Evolutionary conservation across 2,113 vertebrate species (phyloP).

Genomic region (Sylvilagus bachmani): DNA sequence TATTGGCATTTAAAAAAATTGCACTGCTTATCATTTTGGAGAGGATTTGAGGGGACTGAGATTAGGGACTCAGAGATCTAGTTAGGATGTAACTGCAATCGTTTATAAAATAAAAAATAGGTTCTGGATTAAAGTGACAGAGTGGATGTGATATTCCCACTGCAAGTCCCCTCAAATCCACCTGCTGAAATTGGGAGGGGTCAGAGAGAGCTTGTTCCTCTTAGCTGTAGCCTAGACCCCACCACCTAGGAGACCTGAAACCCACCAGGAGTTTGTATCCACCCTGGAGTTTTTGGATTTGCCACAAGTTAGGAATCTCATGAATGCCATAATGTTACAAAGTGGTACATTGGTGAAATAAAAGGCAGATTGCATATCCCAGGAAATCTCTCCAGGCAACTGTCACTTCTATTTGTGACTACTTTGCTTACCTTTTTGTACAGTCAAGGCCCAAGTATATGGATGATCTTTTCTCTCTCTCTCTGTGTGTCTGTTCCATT

Average conservation of each 20-base stretch:
- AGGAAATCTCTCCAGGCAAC: conserved; percentile 52
- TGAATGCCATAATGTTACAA: conserved; percentile 62
- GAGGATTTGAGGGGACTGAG: neutral
- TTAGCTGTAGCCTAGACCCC: neutral
- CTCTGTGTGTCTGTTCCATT: neutral
- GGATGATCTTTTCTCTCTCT: neutral
- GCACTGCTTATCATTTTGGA: neutral
- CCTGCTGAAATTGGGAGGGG: neutral
- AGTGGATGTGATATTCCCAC: neutral
- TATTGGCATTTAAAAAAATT: conserved; percentile 11
- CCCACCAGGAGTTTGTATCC: neutral
- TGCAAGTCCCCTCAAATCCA: neutral
- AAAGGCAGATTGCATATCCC: neutral
- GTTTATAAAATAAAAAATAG: conserved; percentile 37
- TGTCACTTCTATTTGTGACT: conserved; percentile 49
- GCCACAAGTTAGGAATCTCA: neutral
- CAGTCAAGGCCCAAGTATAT: neutral
- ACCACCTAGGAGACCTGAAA: neutral
- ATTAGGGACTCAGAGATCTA: conserved; percentile 34
- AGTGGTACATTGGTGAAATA: conserved; percentile 14
- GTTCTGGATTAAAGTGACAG: conserved; percentile 54
- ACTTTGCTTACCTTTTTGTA: conserved; percentile 42
- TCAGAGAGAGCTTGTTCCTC: conserved; percentile 29
- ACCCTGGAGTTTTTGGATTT: conserved; percentile 12
- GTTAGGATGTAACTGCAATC: neutral